These are phyloP conservation scores for Ptychoptera albimana DNA, from an alignment of 2,888 invertebrate species.

Conservation along the genomic window DNA sequence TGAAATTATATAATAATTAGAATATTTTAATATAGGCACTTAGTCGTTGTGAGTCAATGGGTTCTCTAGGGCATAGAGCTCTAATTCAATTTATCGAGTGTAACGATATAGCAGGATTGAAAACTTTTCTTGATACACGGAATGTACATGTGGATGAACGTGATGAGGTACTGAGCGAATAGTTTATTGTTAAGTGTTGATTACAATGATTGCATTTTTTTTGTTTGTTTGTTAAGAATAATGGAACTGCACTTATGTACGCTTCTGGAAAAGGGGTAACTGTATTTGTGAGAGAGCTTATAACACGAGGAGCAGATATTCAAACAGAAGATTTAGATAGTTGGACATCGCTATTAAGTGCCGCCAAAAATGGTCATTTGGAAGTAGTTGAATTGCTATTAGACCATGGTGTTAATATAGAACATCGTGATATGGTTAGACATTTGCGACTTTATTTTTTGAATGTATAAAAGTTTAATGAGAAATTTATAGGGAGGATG, in stretches of 20 bases:
- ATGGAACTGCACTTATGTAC: conserved; percentile 83
- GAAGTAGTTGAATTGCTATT: conserved; percentile 67
- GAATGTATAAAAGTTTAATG: conserved; percentile 15
- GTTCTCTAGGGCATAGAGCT: conserved; percentile 72
- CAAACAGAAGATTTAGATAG: conserved; percentile 84
- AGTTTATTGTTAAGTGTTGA: conserved; percentile 3
- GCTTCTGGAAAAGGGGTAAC: conserved; percentile 75
- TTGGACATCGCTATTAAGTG: conserved; percentile 83
- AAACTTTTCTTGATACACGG: conserved; percentile 67
- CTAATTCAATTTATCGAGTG: conserved; percentile 63
- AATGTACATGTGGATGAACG: conserved; percentile 70
- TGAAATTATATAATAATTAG: background rate
- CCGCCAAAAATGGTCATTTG: conserved; percentile 75
- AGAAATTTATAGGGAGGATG: conserved; percentile 65
- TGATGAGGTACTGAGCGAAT: conserved; percentile 53
- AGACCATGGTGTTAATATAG: conserved; percentile 71
- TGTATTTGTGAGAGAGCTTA: conserved; percentile 66
- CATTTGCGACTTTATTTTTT: background rate
- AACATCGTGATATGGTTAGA: conserved; percentile 70
- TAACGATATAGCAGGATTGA: conserved; percentile 64
- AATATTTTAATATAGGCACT: conserved; percentile 46
- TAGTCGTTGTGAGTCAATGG: conserved; percentile 81
- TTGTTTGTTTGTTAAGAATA: conserved; percentile 60
- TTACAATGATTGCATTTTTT: conserved; percentile 13
- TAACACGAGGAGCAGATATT: conserved; percentile 83